Evolutionary conservation across 2,113 vertebrate genomes (phyloP), one percentile per base, ranked within the genome.

Genomic region (Lophius piscatorius): DNA sequence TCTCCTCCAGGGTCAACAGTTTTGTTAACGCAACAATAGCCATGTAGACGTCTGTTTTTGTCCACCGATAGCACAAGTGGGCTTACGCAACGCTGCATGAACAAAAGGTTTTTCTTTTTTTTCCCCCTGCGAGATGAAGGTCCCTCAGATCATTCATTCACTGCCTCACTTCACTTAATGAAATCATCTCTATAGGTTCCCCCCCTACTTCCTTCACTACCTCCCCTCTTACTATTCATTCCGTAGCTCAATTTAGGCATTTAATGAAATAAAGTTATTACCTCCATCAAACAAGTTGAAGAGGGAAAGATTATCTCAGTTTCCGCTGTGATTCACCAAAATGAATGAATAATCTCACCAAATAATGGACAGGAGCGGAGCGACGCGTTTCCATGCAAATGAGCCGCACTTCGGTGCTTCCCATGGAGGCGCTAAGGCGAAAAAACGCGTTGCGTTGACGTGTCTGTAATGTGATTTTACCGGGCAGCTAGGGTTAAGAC

Each of bases 361-460:
- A 63, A 67, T 51, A 57, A 40, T 3, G 36, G 49, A 64, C 24
- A 52, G 29, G 26, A 39, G 47, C n/a, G 11, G 21, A 48, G 49
- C 17, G 10, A 22, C 40, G 35, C 14, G 78, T 85, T 83, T 78
- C 74, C 76, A 83, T 88, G 74, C 48, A 84, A 69, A 82, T 76
- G 42, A 77, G 67, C 41, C 57, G 46, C 49, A 71, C 54, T 78
- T 63, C 70, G 36, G 42, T 21, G 4, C 22, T 34, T 46, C 6
- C 46, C 24, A 33, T 14, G 33, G 9, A 17, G 51, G 48, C 42
- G 44, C 51, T 49, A 29, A 74, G 73, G 75, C 77, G 74, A 80
- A 82, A n/a, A n/a, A n/a, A 82, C 71, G 61, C 59, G 52, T 57
- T 65, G 40, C 63, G 78, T 22, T 76, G 45, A 80, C 17, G 50